Evolutionary conservation across 2,113 vertebrate species (phyloP).

Genomic region (Apodemus speciosus): DNA sequence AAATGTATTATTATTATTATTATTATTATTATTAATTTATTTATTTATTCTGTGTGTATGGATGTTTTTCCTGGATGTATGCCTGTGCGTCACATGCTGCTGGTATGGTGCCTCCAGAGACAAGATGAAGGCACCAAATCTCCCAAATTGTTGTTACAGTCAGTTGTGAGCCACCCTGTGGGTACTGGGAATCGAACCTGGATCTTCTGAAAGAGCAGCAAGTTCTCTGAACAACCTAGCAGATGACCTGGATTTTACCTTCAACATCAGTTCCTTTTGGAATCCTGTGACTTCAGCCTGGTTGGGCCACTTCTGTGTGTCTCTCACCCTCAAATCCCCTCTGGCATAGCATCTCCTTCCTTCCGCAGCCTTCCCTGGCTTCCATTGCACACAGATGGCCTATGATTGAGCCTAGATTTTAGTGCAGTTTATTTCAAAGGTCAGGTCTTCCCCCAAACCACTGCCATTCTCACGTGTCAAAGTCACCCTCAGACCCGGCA

Average conservation of each 20-base stretch:
- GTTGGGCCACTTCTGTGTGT: background rate
- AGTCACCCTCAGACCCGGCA: background rate
- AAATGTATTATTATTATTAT: background rate
- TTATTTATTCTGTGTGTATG: background rate
- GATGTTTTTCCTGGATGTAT: background rate
- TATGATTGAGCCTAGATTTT: background rate
- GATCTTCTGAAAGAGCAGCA: too few relatives aligned
- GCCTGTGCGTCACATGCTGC: background rate
- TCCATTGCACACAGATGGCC: background rate
- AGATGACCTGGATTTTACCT: background rate
- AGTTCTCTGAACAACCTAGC: background rate
- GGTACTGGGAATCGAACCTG: background rate
- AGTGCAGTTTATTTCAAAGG: background rate
- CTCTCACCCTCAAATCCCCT: background rate
- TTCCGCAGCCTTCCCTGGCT: background rate
- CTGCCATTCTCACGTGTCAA: accelerated
- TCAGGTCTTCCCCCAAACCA: background rate
- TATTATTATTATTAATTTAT: too few relatives aligned
- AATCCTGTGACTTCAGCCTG: background rate
- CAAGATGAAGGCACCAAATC: background rate
- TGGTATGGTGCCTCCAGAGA: background rate
- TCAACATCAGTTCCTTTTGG: background rate
- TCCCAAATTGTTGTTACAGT: background rate
- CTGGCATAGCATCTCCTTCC: background rate
- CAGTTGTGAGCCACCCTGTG: too few relatives aligned